Evolutionary conservation across 2,113 vertebrate species (phyloP).

Genomic region (Myanophis thanlyinensis): DNA sequence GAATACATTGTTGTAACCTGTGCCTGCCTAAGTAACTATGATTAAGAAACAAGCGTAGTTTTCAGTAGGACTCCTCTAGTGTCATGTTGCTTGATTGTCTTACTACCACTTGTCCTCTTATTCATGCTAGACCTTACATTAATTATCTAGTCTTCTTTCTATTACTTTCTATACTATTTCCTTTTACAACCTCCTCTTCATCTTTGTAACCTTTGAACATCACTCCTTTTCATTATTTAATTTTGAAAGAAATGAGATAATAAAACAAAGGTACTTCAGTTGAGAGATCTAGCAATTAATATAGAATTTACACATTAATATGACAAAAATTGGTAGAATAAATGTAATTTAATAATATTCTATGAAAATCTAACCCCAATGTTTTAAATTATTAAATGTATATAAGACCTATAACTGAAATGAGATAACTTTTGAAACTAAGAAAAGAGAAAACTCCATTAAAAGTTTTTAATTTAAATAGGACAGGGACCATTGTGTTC

Average conservation of each 20-base stretch:
- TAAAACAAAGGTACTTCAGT: slow-evolving; percentile 34
- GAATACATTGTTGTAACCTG: slow-evolving; percentile 14
- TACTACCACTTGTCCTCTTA: slow-evolving; percentile 6
- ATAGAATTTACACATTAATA: slow-evolving; percentile 51
- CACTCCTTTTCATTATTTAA: slow-evolving; percentile 17
- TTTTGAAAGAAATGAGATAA: slow-evolving; percentile 32
- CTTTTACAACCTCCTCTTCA: slow-evolving; percentile 17
- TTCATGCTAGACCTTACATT: slow-evolving; percentile 24
- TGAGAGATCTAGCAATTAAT: slow-evolving; percentile 29
- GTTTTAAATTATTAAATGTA: slow-evolving; percentile 48
- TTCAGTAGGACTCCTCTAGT: neutral
- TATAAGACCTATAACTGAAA: neutral
- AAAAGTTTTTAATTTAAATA: neutral
- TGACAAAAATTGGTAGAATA: slow-evolving; percentile 48
- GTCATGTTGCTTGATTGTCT: slow-evolving; percentile 2
- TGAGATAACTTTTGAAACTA: neutral
- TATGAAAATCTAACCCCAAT: slow-evolving; percentile 32
- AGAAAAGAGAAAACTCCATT: neutral
- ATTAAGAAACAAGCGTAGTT: neutral
- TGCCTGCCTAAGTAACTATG: neutral
- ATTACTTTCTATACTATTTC: slow-evolving; percentile 28
- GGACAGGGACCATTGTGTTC: neutral
- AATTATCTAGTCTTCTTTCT: neutral
- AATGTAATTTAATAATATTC: slow-evolving; percentile 46
- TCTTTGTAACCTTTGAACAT: slow-evolving; percentile 1